Evolutionary conservation across 2,888 invertebrate genomes (phyloP), one percentile per base, ranked within the genome.

Genomic region (Drepanosiphum platanoidis): DNA sequence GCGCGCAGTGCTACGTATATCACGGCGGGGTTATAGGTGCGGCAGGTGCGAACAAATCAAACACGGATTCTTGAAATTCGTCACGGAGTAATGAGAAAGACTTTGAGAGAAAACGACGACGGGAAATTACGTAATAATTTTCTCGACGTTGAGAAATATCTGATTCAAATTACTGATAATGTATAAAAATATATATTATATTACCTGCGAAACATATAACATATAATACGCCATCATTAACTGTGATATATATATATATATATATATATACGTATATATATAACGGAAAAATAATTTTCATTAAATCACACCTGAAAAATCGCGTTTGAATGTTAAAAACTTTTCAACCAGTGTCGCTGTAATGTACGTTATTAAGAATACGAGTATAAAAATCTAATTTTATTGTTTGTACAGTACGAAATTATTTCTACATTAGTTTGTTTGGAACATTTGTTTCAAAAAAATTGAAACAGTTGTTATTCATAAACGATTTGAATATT

Each of bases 1-100:
- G 27, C n/a, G 7, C 30, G 15, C 3, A 15, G n/a, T n/a, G n/a
- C n/a, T 0, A 32, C 52, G 1, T 27, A 11, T 42, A 68, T 9
- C 34, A 18, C 22, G 18, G 30, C 18, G 3, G 8, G 8, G 34
- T 27, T 42, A 27, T 42, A 2, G 0, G 4, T 46, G 13, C 34
- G 5, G 32, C 18, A 32, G 36, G n/a, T 71, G 27, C 30, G n/a
- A 30, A 81, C 22, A 58, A 81, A 58, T 81, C 58, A 39, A 80
- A 81, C 72, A 18, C 3, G 32, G n/a, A 72, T 52, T 72, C 72
- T n/a, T n/a, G 39, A 82, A 58, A 82, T 82, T 82, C 81, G 81
- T 71, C 39, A 82, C 32, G 81, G 61, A 61, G 22, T 39, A 39
- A 34, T 34, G 39, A 71, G 30, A 81, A 72, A 39, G 71, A 42